phyloP scores from a whole-genome alignment of 1,140 invertebrate species.

The Pseudomyrmex flavicornis region DNA sequence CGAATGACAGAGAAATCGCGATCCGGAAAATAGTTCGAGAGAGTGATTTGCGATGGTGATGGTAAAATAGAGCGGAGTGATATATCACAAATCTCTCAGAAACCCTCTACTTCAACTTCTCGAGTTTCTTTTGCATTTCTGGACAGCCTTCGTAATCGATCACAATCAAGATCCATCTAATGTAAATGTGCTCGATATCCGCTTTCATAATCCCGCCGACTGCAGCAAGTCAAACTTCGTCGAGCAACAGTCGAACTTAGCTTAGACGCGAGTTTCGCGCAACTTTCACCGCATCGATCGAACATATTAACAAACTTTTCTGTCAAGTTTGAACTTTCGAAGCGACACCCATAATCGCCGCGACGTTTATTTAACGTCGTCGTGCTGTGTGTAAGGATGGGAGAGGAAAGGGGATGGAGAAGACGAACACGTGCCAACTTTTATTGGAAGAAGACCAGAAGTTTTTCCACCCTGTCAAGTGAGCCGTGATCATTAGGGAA shows the following conservation, averaged over 20 bases:
- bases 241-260: neutral
- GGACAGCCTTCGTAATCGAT: neutral
- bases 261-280: neutral
- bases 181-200: neutral
- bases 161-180: constrained; percentile 20
- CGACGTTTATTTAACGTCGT: constrained; percentile 80
- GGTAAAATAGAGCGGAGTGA: neutral
- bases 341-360: constrained; percentile 78
- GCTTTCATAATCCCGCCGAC: constrained; percentile 30
- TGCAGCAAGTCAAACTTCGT: constrained; percentile 24
- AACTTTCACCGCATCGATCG: constrained; percentile 68
- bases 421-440: constrained; percentile 80
- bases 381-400: constrained; percentile 39
- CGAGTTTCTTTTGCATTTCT: neutral
- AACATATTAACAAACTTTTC: constrained; percentile 74
- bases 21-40: neutral
- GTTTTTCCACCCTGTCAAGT: constrained; percentile 71
- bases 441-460: constrained; percentile 82
- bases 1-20: neutral
- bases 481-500: constrained; percentile 77
- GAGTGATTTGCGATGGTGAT: neutral
- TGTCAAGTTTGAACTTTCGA: constrained; percentile 53
- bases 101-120: neutral
- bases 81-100: neutral
- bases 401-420: too few relatives aligned